Conservation (phyloP, 2,797 vertebrate species). For the Danio choprae region DNA sequence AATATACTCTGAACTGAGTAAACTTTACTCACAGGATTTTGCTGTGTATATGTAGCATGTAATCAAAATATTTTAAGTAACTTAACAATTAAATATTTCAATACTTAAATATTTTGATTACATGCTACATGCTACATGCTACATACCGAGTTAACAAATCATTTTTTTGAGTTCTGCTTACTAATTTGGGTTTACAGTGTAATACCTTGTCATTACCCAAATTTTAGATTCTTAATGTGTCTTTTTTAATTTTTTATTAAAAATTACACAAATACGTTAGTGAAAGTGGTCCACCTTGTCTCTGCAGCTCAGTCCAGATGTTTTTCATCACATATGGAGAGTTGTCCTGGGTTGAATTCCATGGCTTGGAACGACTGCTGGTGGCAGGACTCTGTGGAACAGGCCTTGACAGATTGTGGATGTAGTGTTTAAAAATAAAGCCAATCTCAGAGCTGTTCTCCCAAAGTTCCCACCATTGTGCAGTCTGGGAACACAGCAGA, state of each 20-base stretch:
- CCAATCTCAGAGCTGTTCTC: slow-evolving; percentile 84
- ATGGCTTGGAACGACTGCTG: slow-evolving; percentile 83
- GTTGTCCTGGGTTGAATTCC: slow-evolving; percentile 88
- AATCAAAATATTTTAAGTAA: too few species aligned
- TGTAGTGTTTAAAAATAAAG: slow-evolving; percentile 92
- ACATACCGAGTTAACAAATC: too few species aligned
- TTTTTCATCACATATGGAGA: slow-evolving; percentile 90
- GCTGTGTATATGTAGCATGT: too few species aligned
- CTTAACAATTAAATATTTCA: too few species aligned
- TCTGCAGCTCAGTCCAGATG: slow-evolving; percentile 83
- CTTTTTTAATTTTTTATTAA: slow-evolving; percentile 10
- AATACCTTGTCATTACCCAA: neutral
- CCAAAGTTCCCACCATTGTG: slow-evolving; percentile 92
- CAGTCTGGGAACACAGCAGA: slow-evolving; percentile 93
- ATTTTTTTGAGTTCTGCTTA: too few species aligned
- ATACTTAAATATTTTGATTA: too few species aligned
- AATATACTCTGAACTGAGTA: too few species aligned
- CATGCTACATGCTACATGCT: too few species aligned
- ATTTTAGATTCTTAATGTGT: neutral
- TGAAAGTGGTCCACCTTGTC: slow-evolving; percentile 10
- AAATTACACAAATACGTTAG: neutral
- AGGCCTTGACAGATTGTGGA: slow-evolving; percentile 86
- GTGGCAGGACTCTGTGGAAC: slow-evolving; percentile 88
- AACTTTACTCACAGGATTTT: too few species aligned
- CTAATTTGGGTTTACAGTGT: too few species aligned